These are phyloP conservation scores for Aspidoscelis tigris DNA, from an alignment of 2,113 vertebrate genomes.

Conservation along the genomic window DNA sequence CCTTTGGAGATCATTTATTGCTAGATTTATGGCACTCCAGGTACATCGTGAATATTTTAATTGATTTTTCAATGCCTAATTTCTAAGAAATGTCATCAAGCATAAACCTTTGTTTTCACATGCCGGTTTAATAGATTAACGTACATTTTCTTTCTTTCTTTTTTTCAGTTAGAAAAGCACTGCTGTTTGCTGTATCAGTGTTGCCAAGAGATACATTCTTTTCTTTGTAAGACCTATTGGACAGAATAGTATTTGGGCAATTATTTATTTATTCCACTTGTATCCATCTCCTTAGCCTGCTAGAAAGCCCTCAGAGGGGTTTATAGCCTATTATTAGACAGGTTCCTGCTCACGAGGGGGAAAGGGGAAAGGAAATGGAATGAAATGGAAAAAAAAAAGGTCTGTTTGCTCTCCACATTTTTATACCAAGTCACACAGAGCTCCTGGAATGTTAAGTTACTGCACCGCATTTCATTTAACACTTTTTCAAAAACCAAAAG, in stretches of 20 bases:
- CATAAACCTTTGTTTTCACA: not conserved
- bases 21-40: conserved; percentile 29
- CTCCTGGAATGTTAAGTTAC: no score
- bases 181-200: not conserved
- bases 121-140: not conserved
- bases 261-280: no score
- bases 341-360: no score
- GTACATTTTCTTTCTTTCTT: not conserved
- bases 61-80: not conserved
- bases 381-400: no score
- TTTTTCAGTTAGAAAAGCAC: not conserved
- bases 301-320: no score
- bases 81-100: not conserved
- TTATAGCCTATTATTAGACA: no score
- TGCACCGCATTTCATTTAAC: no score
- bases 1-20: conserved; percentile 42
- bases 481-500: no score
- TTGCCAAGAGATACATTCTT: not conserved
- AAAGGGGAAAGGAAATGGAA: no score
- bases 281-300: not conserved
- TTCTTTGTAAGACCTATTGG: not conserved
- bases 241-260: not conserved
- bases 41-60: not conserved
- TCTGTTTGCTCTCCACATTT: no score
- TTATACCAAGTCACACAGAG: no score